Evolutionary conservation across 2,113 vertebrate genomes (phyloP), one percentile per base, ranked within the genome.

Genomic region (Gnathonemus echidnorhynchus): DNA sequence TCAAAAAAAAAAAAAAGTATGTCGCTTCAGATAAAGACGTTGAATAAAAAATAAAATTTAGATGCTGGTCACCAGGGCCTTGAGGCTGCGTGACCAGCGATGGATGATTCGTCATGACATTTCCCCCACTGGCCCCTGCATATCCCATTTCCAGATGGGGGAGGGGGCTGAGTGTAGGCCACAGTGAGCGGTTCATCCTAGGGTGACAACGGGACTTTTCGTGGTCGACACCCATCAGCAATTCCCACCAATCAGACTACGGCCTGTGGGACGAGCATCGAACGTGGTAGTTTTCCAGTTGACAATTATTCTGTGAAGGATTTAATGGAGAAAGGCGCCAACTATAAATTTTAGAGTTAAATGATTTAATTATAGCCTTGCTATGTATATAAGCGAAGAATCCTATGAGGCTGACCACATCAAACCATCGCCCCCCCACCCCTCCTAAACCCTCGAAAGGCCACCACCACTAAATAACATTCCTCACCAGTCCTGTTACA

Each of bases 361-460:
- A 91, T 92, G 93, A 91, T 90, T 83, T 94, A 94, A 96, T 95
- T 93, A 95, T 90, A 94, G 93, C 58, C 90, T 93, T 86, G 52
- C 86, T 52, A 90, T 83, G 89, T 52, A 35, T 48, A 92, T 91
- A 91, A 91, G 92, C 84, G 91, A 83, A 92, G 91, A 84, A 91
- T 93, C 92, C 92, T 90, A 90, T 88, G 91, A 91, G 93, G 93
- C 90, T 89, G 92, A 91, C 94, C 94, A 83, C 94, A 93, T 84
- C 50, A 52, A 35, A 58, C 74, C 50, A 10, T 45, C 3, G 3
- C 1, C 42, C 74, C 74, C 21, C 89, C 49, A 9, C 35, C 42
- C 80, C n/a, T 62, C 27, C 52, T 48, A 21, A 58, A 86, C 17
- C 84, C 80, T 35, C 11, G 9, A 62, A 53, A 19, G 66, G 10